These are phyloP conservation scores for Drosophila vallismaia DNA, from an alignment of 2,888 invertebrate genomes.

Conservation along the genomic window DNA sequence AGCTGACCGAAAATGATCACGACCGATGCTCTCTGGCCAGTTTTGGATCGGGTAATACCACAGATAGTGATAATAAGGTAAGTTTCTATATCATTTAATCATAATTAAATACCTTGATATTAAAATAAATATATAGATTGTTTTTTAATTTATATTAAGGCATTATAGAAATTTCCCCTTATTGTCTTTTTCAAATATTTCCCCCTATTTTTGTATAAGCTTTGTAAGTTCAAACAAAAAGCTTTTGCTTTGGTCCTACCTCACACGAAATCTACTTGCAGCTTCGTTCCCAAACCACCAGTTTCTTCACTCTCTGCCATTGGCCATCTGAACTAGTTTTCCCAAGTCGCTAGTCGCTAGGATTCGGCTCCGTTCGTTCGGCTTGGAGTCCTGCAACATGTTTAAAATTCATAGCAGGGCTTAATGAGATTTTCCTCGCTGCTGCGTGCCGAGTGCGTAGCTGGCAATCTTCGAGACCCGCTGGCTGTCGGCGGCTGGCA, in stretches of 20 bases:
- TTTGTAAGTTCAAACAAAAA: slow-evolving; percentile 21
- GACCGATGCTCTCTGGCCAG: slow-evolving; percentile 95
- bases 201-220: neutral
- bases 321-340: slow-evolving; percentile 72
- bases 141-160: neutral
- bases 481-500: slow-evolving; percentile 2
- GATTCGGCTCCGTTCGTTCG: slow-evolving; percentile 33
- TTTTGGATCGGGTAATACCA: slow-evolving; percentile 97
- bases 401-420: slow-evolving; percentile 76
- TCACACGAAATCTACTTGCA: slow-evolving; percentile 54
- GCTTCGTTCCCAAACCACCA: slow-evolving; percentile 4
- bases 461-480: slow-evolving; percentile 29
- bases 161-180: neutral
- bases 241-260: slow-evolving; percentile 58
- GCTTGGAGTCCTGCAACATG: slow-evolving; percentile 57
- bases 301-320: slow-evolving; percentile 47
- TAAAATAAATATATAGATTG: neutral
- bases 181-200: neutral
- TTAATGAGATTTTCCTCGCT: slow-evolving; percentile 71
- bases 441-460: slow-evolving; percentile 44
- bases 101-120: neutral
- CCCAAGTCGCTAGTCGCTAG: slow-evolving; percentile 37
- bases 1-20: slow-evolving; percentile 93
- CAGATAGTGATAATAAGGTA: slow-evolving; percentile 95
- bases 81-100: slow-evolving; percentile 75